phyloP scores from a whole-genome alignment of 2,113 vertebrate species.

The Loxodonta africana region DNA sequence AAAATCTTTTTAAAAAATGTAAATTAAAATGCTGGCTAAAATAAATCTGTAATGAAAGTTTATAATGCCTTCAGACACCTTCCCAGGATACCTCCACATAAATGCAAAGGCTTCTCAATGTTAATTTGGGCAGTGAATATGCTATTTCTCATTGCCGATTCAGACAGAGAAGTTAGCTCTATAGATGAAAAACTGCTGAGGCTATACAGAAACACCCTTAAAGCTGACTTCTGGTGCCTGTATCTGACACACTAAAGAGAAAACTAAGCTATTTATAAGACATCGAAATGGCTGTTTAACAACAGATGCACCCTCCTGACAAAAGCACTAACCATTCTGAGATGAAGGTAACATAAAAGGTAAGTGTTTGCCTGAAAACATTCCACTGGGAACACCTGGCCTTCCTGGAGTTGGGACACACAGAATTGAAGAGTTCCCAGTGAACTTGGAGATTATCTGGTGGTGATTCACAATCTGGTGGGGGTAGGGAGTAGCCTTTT shows the following conservation, averaged over 20 bases:
- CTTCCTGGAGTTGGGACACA: neutral
- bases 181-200: neutral
- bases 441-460: neutral
- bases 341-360: neutral
- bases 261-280: neutral
- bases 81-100: constrained; percentile 26
- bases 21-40: constrained; percentile 74
- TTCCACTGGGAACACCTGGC: neutral
- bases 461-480: neutral
- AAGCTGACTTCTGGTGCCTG: neutral
- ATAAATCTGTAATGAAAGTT: constrained; percentile 66
- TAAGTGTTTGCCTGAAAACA: constrained; percentile 33
- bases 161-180: neutral
- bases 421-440: neutral
- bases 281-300: neutral
- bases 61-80: constrained; percentile 32
- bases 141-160: constrained; percentile 48
- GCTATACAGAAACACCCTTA: neutral
- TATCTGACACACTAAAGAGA: neutral
- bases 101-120: constrained; percentile 13
- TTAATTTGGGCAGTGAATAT: constrained; percentile 48
- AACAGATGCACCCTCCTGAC: neutral
- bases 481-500: neutral
- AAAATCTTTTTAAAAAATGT: constrained; percentile 72
- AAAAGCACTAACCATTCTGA: constrained; percentile 1